Percentiles rank a stretch among this genome's conserved stretches.
These are phyloP conservation scores for Drosophila recens DNA, from an alignment of 2,888 invertebrate species.

Conservation along the genomic window DNA sequence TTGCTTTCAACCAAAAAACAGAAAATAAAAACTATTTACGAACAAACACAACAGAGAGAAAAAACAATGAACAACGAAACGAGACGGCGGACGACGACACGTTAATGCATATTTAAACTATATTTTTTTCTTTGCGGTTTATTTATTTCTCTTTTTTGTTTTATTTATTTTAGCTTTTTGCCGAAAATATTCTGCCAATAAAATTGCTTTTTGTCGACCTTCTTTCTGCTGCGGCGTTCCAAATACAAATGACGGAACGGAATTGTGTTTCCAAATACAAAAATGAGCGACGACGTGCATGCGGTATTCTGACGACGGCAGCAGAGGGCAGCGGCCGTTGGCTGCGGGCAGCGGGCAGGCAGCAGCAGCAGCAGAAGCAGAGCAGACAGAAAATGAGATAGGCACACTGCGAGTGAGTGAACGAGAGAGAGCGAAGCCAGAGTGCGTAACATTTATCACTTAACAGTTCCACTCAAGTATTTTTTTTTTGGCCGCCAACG, in stretches of 20 bases:
- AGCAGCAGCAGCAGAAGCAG: conserved; percentile 21
- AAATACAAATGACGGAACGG: conserved; percentile 62
- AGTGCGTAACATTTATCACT: conserved; percentile 63
- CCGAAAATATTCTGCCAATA: conserved; percentile 61
- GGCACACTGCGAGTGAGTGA: conserved; percentile 13
- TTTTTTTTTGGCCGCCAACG: conserved; percentile 46
- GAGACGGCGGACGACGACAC: conserved; percentile 25
- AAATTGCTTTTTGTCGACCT: conserved; percentile 53
- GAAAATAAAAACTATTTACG: conserved; percentile 49
- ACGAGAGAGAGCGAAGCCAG: conserved; percentile 19
- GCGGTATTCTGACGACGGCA: conserved; percentile 29
- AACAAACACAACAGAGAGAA: conserved; percentile 55
- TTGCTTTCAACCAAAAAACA: conserved; percentile 16
- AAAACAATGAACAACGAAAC: conserved; percentile 47
- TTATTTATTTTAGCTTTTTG: conserved; percentile 49
- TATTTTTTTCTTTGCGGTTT: conserved; percentile 31
- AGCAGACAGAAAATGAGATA: conserved; percentile 12
- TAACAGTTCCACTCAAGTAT: conserved; percentile 66
- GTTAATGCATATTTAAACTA: conserved; percentile 60
- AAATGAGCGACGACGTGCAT: conserved; percentile 48
- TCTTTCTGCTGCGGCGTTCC: conserved; percentile 66
- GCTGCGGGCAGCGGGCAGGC: conserved; percentile 11
- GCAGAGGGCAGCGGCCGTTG: conserved; percentile 14
- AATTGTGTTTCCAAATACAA: conserved; percentile 59
- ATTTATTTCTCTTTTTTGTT: conserved; percentile 26